Percentiles rank a stretch among this genome's conserved stretches.
These are phyloP conservation scores for Microctenopoma steveboyesi DNA, from an alignment of 2,797 vertebrate species.

Conservation along the genomic window DNA sequence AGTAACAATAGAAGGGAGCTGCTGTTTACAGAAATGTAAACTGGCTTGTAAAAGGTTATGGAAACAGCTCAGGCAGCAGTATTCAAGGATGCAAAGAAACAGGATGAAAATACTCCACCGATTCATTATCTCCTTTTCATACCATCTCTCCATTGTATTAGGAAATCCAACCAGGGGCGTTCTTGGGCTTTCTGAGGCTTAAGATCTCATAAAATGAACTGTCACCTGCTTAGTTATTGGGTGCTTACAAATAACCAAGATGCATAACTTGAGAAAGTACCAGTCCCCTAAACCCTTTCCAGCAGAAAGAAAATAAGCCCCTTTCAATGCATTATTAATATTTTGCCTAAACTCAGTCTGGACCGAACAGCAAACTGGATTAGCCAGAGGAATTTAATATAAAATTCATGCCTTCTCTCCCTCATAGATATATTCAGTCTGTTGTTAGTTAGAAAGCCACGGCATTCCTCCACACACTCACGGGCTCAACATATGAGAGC, in stretches of 20 bases:
- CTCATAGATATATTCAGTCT: slow-evolving; percentile 73
- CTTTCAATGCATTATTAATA: slow-evolving; percentile 83
- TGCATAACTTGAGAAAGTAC: slow-evolving; percentile 80
- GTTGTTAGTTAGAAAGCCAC: slow-evolving; percentile 80
- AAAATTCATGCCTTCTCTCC: slow-evolving; percentile 72
- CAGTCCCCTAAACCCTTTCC: slow-evolving; percentile 72
- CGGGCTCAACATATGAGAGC: slow-evolving; percentile 69
- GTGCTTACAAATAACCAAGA: slow-evolving; percentile 83
- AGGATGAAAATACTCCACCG: slow-evolving; percentile 63
- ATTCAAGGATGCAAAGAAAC: slow-evolving; percentile 67
- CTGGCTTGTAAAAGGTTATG: slow-evolving; percentile 54
- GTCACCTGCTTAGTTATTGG: slow-evolving; percentile 83
- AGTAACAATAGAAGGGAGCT: slow-evolving; percentile 3
- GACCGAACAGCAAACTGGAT: slow-evolving; percentile 78
- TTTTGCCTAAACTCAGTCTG: slow-evolving; percentile 82
- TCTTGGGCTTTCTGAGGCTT: slow-evolving; percentile 79
- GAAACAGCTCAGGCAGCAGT: slow-evolving; percentile 40
- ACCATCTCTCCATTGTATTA: slow-evolving; percentile 72
- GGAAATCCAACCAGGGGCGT: slow-evolving; percentile 73
- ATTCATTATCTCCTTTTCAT: slow-evolving; percentile 78
- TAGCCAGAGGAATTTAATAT: slow-evolving; percentile 83
- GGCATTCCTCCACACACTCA: slow-evolving; percentile 72
- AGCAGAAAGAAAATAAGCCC: slow-evolving; percentile 74
- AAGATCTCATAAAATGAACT: slow-evolving; percentile 85
- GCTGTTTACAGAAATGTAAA: slow-evolving; percentile 49